Conservation (phyloP, 2,797 vertebrate genomes). For the Melopsittacus undulatus region DNA sequence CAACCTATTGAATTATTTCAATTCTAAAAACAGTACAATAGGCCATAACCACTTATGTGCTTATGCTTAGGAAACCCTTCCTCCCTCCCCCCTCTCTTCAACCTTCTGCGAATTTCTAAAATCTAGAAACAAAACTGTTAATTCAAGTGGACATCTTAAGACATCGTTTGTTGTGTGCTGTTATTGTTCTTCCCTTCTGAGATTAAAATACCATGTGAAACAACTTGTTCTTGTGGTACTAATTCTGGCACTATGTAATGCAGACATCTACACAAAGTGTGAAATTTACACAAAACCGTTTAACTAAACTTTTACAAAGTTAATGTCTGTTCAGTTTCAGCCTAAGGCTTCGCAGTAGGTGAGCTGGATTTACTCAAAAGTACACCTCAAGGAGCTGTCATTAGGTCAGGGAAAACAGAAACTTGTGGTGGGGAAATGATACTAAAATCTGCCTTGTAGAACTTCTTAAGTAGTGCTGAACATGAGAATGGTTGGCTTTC, state of each 20-base stretch:
- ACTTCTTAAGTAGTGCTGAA: not conserved
- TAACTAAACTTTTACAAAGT: not conserved
- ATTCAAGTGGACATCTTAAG: not conserved
- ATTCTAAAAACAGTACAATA: constrained; percentile 36
- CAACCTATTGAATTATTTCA: constrained; percentile 51
- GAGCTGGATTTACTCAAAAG: not conserved
- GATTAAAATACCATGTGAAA: not conserved
- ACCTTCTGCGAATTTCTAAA: not conserved
- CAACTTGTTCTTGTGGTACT: not conserved
- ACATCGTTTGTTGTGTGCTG: not conserved
- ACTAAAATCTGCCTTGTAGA: not conserved
- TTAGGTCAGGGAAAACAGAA: not conserved
- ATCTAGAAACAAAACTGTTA: not conserved
- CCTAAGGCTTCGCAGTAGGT: not conserved
- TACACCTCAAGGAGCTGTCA: not conserved
- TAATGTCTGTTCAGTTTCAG: not conserved
- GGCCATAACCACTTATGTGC: constrained; percentile 13
- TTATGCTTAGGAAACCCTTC: not conserved
- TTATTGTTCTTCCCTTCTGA: not conserved
- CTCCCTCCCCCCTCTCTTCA: not conserved
- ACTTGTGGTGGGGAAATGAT: not conserved
- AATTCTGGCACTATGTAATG: not conserved
- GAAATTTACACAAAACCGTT: not conserved
- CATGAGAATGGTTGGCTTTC: not conserved
- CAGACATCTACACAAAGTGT: not conserved